These are phyloP conservation scores for Synergus itoensis DNA, from an alignment of 2,888 invertebrate species.

Conservation along the genomic window DNA sequence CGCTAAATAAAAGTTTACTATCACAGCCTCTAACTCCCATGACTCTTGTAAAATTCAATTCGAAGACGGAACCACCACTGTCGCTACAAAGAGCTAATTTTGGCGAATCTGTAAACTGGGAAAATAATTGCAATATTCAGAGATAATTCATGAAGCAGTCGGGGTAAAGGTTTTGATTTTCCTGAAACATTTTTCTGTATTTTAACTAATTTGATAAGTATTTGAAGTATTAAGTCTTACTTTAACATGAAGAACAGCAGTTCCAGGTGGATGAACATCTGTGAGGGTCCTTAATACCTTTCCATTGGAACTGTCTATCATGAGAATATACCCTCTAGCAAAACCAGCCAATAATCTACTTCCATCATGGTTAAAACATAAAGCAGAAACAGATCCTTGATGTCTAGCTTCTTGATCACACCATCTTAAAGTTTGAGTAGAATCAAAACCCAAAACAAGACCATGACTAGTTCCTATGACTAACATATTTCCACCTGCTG, in stretches of 20 bases:
- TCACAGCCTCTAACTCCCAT: conserved; percentile 93
- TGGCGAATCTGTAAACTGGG: conserved; percentile 85
- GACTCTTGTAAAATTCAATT: conserved; percentile 92
- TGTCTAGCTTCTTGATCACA: conserved; percentile 87
- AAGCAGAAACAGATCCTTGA: conserved; percentile 89
- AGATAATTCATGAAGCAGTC: neutral
- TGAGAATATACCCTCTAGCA: conserved; percentile 91
- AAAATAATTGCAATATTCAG: conserved; percentile 17
- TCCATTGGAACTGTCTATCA: conserved; percentile 92
- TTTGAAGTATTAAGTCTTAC: conserved; percentile 68
- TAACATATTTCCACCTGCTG: conserved; percentile 87
- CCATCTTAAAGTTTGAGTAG: conserved; percentile 93
- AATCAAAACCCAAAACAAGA: conserved; percentile 91
- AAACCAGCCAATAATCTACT: conserved; percentile 90
- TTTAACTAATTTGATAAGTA: neutral
- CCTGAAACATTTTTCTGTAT: too few species aligned
- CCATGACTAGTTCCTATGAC: conserved; percentile 98
- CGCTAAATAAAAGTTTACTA: conserved; percentile 96
- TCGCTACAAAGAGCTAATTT: conserved; percentile 91
- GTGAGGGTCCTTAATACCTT: conserved; percentile 86
- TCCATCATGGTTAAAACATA: conserved; percentile 93
- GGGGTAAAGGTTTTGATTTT: neutral
- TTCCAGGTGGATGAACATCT: conserved; percentile 91
- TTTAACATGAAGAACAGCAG: conserved; percentile 88
- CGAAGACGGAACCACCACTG: conserved; percentile 97